These are phyloP conservation scores for Marisa cornuarietis DNA, from an alignment of 1,140 invertebrate genomes.

Conservation along the genomic window DNA sequence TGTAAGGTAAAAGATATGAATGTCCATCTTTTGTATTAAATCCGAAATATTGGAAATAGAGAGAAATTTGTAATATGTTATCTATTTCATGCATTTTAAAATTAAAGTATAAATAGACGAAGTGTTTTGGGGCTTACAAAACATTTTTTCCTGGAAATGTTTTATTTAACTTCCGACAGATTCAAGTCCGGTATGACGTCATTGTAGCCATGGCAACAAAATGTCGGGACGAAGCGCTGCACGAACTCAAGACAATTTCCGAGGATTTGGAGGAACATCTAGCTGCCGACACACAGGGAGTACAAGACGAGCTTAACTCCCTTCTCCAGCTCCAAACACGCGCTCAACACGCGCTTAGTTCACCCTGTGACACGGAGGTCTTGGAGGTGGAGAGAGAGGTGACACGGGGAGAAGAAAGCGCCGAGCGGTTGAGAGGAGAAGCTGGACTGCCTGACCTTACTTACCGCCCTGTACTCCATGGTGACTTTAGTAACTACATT, in stretches of 20 bases:
- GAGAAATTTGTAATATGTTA: too few relatives aligned
- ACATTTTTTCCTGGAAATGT: too few relatives aligned
- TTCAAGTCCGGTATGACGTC: background rate
- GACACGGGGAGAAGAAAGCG: background rate
- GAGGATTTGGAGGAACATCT: background rate
- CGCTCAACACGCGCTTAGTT: background rate
- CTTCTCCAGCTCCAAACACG: background rate
- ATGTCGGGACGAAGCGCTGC: background rate
- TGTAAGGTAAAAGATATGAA: too few relatives aligned
- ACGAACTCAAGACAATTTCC: background rate
- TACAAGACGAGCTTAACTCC: background rate
- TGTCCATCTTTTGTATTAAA: too few relatives aligned
- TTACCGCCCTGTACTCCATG: background rate
- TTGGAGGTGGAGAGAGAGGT: background rate
- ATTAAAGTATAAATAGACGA: too few relatives aligned
- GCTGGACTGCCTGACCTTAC: background rate
- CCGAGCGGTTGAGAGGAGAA: background rate
- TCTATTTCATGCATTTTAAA: too few relatives aligned
- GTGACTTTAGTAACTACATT: background rate
- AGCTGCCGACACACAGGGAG: background rate
- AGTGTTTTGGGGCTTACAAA: too few relatives aligned
- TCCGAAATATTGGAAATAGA: too few relatives aligned
- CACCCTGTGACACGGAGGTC: background rate
- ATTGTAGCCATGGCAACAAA: background rate
- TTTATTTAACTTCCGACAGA: background rate